Percentiles rank a stretch among this genome's conserved stretches.
phyloP scores from a whole-genome alignment of 2,113 vertebrate genomes.

The Nesospiza acunhae region DNA sequence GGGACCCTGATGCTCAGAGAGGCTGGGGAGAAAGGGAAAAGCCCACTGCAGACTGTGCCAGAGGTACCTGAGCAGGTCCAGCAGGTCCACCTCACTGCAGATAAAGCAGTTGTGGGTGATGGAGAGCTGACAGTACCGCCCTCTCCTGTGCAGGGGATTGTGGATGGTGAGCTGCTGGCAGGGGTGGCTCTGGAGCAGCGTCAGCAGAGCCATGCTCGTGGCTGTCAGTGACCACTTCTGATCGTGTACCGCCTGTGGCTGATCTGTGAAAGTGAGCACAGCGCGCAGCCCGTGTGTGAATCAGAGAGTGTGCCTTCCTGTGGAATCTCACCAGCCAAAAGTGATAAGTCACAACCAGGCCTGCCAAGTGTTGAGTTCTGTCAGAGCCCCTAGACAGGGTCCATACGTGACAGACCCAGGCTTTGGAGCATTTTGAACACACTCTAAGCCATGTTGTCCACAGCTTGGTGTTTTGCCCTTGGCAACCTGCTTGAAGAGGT shows the following conservation, averaged over 20 bases:
- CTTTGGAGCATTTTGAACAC: background rate
- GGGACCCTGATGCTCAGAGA: background rate
- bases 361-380: background rate
- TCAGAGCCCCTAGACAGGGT: rapidly evolving
- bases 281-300: background rate
- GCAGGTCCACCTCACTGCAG: background rate
- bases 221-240: background rate
- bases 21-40: background rate
- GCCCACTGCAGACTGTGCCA: background rate
- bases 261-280: background rate
- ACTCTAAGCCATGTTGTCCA: background rate
- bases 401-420: background rate
- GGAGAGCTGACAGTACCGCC: background rate
- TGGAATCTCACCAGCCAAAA: background rate
- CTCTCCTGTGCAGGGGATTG: background rate
- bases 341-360: background rate
- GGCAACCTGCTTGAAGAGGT: background rate
- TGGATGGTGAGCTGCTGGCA: background rate
- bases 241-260: rapidly evolving
- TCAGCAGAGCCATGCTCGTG: rapidly evolving
- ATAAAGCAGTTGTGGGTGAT: background rate
- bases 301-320: background rate
- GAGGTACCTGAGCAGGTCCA: background rate
- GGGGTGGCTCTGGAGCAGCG: background rate
- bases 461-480: background rate